Evolutionary conservation across 1,140 invertebrate species (phyloP), one percentile per base, ranked within the genome.

Genomic region (Hylaeus anthracinus): DNA sequence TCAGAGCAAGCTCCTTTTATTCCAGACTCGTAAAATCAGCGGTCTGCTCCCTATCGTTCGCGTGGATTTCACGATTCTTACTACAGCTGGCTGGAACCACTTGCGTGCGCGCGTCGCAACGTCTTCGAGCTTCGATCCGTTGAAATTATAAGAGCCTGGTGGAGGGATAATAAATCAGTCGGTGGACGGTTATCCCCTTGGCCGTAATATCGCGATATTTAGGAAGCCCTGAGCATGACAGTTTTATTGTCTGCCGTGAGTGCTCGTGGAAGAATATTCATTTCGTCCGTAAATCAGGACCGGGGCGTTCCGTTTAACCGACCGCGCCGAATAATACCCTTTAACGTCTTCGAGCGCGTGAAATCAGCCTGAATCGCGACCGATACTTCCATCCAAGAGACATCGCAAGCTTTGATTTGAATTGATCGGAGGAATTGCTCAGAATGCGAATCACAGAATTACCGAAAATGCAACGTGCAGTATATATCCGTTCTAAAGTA

Each of bases 161-260:
- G 82, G n/a, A 60, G 51, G 6, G 72, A 41, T 64, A 56, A 81
- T 85, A 85, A 84, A 85, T 81, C 79, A 77, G 67, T 65, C 43
- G 39, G 12, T 26, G 10, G 58, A 66, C 79, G 45, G 43, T 81
- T 81, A 69, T 81, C 74, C 82, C 55, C 69, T 51, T 55, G 73
- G 78, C 37, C 53, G 56, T 76, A 72, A 81, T 63, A 70, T 53
- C 64, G 43, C 56, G 56, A 80, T 80, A 80, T 66, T 74, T 80
- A 66, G 78, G 78, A 66, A 66, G 41, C 41, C n/a, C 78, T 80
- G 63, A 74, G 37, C 72, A 48, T 80, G 78, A 60, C 78, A 80
- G 78, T 80, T 74, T 80, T 74, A 80, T 80, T 72, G 76, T 64
- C 43, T 69, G 61, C 39, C 73, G 55, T 53, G 69, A 61, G 41